These are phyloP conservation scores for Solenopsis invicta DNA, from an alignment of 1,140 invertebrate species.

Conservation along the genomic window DNA sequence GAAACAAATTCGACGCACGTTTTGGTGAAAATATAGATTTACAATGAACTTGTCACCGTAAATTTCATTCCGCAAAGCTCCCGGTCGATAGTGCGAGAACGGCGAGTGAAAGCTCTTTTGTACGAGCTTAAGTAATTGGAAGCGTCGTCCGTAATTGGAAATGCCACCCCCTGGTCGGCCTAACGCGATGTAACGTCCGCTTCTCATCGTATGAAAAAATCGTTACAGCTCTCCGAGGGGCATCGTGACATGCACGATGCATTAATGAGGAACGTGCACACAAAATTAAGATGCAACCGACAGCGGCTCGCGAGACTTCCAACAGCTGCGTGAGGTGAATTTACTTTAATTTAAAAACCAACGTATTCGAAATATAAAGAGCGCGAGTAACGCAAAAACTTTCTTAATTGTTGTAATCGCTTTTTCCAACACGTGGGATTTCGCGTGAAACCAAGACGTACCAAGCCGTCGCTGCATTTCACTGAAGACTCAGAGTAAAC, in stretches of 20 bases:
- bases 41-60: conserved; percentile 47
- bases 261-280: background rate
- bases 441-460: background rate
- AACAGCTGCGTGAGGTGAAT: background rate
- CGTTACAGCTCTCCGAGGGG: conserved; percentile 1
- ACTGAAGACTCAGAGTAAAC: background rate
- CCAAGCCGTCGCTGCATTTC: background rate
- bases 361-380: background rate
- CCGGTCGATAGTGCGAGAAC: conserved; percentile 42
- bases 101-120: conserved; percentile 8
- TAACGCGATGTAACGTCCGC: conserved; percentile 7
- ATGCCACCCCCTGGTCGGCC: conserved; percentile 18
- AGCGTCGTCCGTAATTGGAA: conserved; percentile 3
- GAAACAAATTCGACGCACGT: background rate
- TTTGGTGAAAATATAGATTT: conserved; percentile 33
- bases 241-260: background rate
- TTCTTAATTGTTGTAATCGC: background rate
- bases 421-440: background rate
- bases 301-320: background rate
- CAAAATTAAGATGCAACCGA: background rate
- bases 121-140: conserved; percentile 45
- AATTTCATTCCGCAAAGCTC: conserved; percentile 45
- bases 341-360: background rate
- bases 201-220: conserved; percentile 5
- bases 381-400: background rate